Conservation (phyloP, 2,113 vertebrate species). For the Anser brachyrhynchus region DNA sequence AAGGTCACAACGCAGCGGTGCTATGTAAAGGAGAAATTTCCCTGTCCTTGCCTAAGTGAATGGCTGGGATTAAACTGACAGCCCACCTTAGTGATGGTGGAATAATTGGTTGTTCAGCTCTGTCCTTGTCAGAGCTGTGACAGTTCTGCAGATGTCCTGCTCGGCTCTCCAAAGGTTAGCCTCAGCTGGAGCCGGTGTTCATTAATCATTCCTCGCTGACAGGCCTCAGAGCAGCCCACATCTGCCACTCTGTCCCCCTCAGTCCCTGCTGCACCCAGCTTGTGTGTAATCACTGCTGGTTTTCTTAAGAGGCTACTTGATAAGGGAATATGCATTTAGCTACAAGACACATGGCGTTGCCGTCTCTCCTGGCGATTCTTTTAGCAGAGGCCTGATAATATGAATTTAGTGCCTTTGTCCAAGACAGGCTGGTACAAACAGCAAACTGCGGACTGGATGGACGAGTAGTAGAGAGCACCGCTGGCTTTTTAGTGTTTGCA, state of each 20-base stretch:
- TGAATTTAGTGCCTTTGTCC: slow-evolving; percentile 18
- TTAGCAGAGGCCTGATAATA: neutral
- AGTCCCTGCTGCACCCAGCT: slow-evolving; percentile 87
- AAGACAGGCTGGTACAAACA: neutral
- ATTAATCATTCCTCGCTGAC: slow-evolving; percentile 99
- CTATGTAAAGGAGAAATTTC: slow-evolving; percentile 99
- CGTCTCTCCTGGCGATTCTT: slow-evolving; percentile 15
- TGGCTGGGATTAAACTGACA: slow-evolving; percentile 99
- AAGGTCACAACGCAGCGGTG: slow-evolving; percentile 73
- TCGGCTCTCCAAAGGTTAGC: slow-evolving; percentile 99
- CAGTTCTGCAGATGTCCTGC: slow-evolving; percentile 99
- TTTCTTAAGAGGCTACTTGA: slow-evolving; percentile 50
- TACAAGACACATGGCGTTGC: neutral
- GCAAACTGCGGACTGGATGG: neutral
- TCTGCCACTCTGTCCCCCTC: slow-evolving; percentile 92
- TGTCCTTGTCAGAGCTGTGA: slow-evolving; percentile 99
- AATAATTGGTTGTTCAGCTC: slow-evolving; percentile 99
- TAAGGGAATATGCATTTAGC: slow-evolving; percentile 33
- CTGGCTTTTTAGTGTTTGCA: neutral
- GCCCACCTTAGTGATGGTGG: slow-evolving; percentile 99
- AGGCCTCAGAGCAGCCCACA: slow-evolving; percentile 96
- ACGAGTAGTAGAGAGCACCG: neutral
- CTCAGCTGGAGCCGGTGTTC: slow-evolving; percentile 97
- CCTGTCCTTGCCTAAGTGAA: slow-evolving; percentile 99
- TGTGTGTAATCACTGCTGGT: slow-evolving; percentile 72